Evolutionary conservation across 2,797 vertebrate genomes (phyloP), one percentile per base, ranked within the genome.

Genomic region (Alfaro cultratus): DNA sequence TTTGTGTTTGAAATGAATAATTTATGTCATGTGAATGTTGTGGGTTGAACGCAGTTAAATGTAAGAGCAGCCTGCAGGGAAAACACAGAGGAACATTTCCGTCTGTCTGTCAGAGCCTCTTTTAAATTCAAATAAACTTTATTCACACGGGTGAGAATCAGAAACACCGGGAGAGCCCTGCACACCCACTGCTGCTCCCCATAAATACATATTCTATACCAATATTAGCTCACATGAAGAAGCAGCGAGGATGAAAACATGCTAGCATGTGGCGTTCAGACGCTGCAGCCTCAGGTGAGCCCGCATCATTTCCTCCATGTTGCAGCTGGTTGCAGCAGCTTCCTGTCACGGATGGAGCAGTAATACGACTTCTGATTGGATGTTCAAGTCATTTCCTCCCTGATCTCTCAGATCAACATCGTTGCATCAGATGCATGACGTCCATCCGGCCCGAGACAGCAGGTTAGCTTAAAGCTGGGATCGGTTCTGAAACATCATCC

Each of bases 11-110:
- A 36, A 74, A 92, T 93, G 90, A 92, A 93, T 93, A 89, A 93
- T 92, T 84, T 70, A 93, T 92, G 75, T 81, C 76, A 75, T 88
- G 82, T 87, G 90, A 89, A 90, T 75, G 89, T 87, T 91, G 90
- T 88, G 89, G 90, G 90, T 77, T 91, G 91, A 92, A 87, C 87
- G 75, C 81, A 86, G 90, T 92, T 87, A 88, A 92, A 91, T 90
- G 85, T 88, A 86, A 88, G 82, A 90, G 82, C 80, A 87, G 89
- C 91, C 92, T 89, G 85, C 83, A 84, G 91, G 90, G 89, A 81
- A 87, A 91, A 88, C 76, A 79, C 80, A 85, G 79, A 18, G 7
- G 53, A 82, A 83, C 80, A 81, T 83, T 87, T 85, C 84, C 82
- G 79, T 84, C 87, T 79, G 79, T 85, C 84, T 77, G 75, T 84